Evolutionary conservation across 2,888 invertebrate genomes (phyloP), one percentile per base, ranked within the genome.

Genomic region (Hydrotaea cyrtoneurina): DNA sequence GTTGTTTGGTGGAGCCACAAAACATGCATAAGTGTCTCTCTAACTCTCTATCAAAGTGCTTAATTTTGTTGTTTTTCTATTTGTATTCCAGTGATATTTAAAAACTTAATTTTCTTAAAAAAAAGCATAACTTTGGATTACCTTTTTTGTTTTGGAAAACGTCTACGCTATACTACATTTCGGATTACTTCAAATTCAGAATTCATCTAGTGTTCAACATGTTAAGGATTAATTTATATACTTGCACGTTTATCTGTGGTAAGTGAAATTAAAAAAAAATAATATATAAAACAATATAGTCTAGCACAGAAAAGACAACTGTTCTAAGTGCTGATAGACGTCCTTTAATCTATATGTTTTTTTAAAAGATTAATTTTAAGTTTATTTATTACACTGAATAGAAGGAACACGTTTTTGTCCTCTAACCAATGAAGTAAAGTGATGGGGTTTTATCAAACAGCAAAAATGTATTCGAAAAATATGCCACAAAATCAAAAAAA

Each of bases 171-270:
- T 53, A 26, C 71, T 50, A 17, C 26, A 55, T 78, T 57, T 80
- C 86, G 89, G 89, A 89, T 87, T 88, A 88, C 76, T 62, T 62
- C 64, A 80, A 11, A 36, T 53, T 75, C 31, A 53, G 39, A 77
- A 13, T 19, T 17, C 36, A 64, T 64, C 36, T 21, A 19, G 19
- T 31, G 31, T 57, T 72, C 88, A 87, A 79, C 86, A 90, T 90
- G 90, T 86, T 86, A 85, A 86, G 86, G 76, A 82, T 85, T 85
- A 86, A 86, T 79, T 83, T 86, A 82, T 87, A 87, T 74, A 80
- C 87, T 72, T 87, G 87, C 88, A 89, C 88, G 57, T 72, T 88
- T 26, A 64, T 91, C 1, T 82, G 90, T 87, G 90, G 90, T 90
- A 77, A 91, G 90, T 91, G 15, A 0, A 19, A 15, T 31, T 21